Evolutionary conservation across 2,797 vertebrate species (phyloP), one percentile per base, ranked within the genome.

Genomic region (Hylomyscus alleni): DNA sequence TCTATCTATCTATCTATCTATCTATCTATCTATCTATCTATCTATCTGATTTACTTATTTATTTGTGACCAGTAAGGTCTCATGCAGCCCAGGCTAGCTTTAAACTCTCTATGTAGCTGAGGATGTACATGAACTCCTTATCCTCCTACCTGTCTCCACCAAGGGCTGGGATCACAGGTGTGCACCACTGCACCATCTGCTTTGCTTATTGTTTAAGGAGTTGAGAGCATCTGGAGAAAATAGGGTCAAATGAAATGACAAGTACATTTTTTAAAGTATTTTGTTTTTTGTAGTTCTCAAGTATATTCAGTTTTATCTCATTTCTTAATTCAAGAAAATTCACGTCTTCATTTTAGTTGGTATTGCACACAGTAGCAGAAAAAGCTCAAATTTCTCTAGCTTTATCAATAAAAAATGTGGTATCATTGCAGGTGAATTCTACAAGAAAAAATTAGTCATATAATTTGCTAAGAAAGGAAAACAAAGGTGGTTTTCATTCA

Each of bases 181-280:
- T 37, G 7, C 14, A 10, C 20, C 22, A 15, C 34, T 22, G 17
- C 47, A 11, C 24, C 7, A 1, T 6, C n/a, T 4, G 31, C 12
- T 84, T 83, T 96, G 24, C 85, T 95, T n/a, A 54, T 81, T 76
- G n/a, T 93, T 82, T 77, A 88, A 94, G 56, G 40, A 62, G 69
- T 77, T 12, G 37, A 86, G 52, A 12, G 6, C 7, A 1, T 83
- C 34, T 91, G 6, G 69, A 84, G 75, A 91, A 94, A 89, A 84
- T 87, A 24, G 3, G 0, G 14, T 89, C 69, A 87, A 80, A 10
- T 17, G 81, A 90, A 75, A 44, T 95, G 24, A 95, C 75, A 19
- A 58, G 14, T 65, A 10, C 44, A 77, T 89, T 94, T n/a, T 58
- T 80, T 85, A 44, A 91, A 81, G 22, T 34, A 77, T 22, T 34